Evolutionary conservation across 2,113 vertebrate genomes (phyloP), one percentile per base, ranked within the genome.

Genomic region (Eulacestoma nigropectus): DNA sequence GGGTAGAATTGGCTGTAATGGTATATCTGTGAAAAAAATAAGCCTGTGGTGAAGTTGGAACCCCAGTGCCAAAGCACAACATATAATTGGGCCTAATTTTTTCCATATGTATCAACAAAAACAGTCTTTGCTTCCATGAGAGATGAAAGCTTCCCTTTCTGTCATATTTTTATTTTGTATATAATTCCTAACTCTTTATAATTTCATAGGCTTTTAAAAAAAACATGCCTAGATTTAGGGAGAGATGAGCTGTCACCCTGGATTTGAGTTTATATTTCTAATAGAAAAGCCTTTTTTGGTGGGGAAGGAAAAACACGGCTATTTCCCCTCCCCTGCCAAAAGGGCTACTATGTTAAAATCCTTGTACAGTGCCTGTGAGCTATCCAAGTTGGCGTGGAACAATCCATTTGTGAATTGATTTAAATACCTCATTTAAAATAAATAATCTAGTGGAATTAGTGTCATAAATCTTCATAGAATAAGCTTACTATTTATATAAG

Each of bases 81-180:
- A 96, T 97, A 97, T 97, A 98, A 98, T 97, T 97, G 96, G 93
- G 79, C 91, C 95, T 98, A 98, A 98, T 97, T 97, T 97, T 97
- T 98, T 97, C 98, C 97, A 98, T 97, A 98, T 98, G 97, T 97
- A 97, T 98, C 97, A 98, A 98, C 97, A 98, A 96, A 98, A 98
- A 97, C 97, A 98, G 97, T 89, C 92, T 93, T 93, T 94, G 91
- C 97, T 97, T 97, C 97, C 96, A 95, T 59, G 84, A 95, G 96
- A 98, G 96, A 98, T 98, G 97, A 98, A 98, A 98, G 97, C 85
- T 72, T 97, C 92, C 82, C 82, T 97, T 97, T 97, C 94, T 97
- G 97, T 96, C 88, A 53, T 95, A 94, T 97, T 98, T 98, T 97
- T 97, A 97, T 96, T 98, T 95, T 97, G 95, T 97, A 89, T 97